Percentiles rank a stretch among this genome's conserved stretches.
Evolutionary conservation across 2,797 vertebrate species (phyloP).

Genomic region (Scarus forsteni): DNA sequence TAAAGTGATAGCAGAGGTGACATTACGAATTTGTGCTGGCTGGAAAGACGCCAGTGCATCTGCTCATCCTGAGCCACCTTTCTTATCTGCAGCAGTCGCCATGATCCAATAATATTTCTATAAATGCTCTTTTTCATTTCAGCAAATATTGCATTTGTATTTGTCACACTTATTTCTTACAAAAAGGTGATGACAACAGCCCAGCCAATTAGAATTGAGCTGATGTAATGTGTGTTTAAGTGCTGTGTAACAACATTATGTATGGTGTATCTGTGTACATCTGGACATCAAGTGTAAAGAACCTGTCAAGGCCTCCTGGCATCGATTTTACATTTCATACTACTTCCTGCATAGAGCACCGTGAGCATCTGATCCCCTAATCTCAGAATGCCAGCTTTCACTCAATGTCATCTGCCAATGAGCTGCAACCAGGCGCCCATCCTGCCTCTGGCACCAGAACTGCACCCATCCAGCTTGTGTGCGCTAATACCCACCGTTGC

Average conservation of each 20-base stretch:
- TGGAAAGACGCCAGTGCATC: constrained; percentile 61
- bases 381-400: constrained; percentile 82
- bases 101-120: constrained; percentile 45
- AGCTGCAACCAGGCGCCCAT: constrained; percentile 83
- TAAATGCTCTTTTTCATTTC: constrained; percentile 57
- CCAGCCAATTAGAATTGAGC: constrained; percentile 27
- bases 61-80: constrained; percentile 39
- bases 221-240: constrained; percentile 42
- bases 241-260: constrained; percentile 53
- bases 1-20: constrained; percentile 57
- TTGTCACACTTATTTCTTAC: constrained; percentile 10
- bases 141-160: constrained; percentile 58
- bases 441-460: constrained; percentile 81
- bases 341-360: constrained; percentile 72
- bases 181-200: constrained; percentile 31
- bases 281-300: constrained; percentile 64
- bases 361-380: constrained; percentile 84
- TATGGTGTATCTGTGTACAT: constrained; percentile 63
- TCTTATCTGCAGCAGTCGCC: constrained; percentile 45
- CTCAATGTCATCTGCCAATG: constrained; percentile 86
- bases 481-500: constrained; percentile 81
- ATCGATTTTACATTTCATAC: constrained; percentile 79
- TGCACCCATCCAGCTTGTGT: constrained; percentile 78
- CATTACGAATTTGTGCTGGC: constrained; percentile 44
- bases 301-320: constrained; percentile 67